A percentile compares a stretch with the other conserved stretches of the same genome.
Conservation (phyloP, 2,113 vertebrate species). For the Halcyon senegalensis region DNA sequence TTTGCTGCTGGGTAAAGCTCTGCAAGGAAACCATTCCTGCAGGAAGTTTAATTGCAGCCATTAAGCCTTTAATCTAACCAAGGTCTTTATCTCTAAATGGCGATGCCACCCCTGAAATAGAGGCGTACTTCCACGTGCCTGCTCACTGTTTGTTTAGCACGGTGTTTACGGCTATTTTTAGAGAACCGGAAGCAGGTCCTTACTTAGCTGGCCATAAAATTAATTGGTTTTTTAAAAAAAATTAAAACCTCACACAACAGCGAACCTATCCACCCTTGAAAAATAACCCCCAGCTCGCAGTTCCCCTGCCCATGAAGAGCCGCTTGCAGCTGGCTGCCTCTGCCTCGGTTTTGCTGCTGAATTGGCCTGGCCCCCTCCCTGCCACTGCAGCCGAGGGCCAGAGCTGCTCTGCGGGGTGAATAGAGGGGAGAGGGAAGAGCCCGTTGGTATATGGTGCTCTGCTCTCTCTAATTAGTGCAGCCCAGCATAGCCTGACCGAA, state of each 20-base stretch:
- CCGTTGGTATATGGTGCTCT: rapidly evolving
- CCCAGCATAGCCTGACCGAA: neutral
- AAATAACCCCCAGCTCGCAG: neutral
- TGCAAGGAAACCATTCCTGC: neutral
- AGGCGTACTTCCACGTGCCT: neutral
- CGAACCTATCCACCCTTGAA: neutral
- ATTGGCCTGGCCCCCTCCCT: neutral
- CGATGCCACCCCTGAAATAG: neutral
- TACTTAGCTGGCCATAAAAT: neutral
- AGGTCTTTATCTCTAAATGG: neutral
- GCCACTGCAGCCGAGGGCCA: rapidly evolving
- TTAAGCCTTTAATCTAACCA: neutral
- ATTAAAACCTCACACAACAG: neutral
- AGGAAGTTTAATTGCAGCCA: constrained; percentile 13
- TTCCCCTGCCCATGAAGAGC: rapidly evolving
- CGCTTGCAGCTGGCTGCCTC: rapidly evolving
- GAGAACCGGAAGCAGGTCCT: neutral
- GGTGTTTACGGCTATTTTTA: neutral
- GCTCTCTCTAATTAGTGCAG: neutral
- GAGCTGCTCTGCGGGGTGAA: neutral
- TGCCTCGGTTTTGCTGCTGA: neutral
- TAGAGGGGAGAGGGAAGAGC: neutral
- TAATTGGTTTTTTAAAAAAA: neutral
- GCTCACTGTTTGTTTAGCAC: neutral
- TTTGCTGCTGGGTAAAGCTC: neutral